phyloP scores from a whole-genome alignment of 2,797 vertebrate genomes.

The Sylvilagus floridanus region DNA sequence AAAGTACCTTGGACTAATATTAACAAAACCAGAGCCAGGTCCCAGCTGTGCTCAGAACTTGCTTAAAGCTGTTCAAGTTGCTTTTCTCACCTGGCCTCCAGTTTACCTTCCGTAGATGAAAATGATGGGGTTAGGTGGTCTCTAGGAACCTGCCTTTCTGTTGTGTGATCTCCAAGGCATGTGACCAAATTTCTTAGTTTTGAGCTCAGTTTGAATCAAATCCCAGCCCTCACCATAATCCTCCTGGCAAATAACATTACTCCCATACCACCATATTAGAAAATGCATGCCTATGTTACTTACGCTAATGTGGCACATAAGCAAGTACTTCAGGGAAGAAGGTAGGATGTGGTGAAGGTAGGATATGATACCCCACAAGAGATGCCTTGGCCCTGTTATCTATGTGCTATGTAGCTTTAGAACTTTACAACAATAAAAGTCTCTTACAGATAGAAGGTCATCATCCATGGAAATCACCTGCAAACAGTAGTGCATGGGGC shows the following conservation, averaged over 20 bases:
- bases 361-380: not conserved
- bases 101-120: not conserved
- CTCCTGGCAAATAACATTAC: not conserved
- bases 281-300: not conserved
- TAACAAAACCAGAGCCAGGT: not conserved
- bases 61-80: not conserved
- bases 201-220: not conserved
- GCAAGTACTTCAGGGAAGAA: not conserved
- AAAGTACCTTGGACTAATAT: conserved; percentile 23
- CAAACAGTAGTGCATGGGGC: not conserved
- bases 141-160: not conserved
- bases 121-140: not conserved
- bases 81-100: not conserved
- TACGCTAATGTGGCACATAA: not conserved
- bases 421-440: not conserved
- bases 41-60: not conserved
- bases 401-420: not conserved
- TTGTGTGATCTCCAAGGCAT: not conserved
- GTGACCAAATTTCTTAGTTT: not conserved
- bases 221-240: not conserved
- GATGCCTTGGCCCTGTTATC: not conserved
- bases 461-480: not conserved
- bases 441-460: not conserved
- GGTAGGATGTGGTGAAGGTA: not conserved
- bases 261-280: not conserved